Evolutionary conservation across 2,888 invertebrate genomes (phyloP).

Genomic region (Nomada hirtipes): DNA sequence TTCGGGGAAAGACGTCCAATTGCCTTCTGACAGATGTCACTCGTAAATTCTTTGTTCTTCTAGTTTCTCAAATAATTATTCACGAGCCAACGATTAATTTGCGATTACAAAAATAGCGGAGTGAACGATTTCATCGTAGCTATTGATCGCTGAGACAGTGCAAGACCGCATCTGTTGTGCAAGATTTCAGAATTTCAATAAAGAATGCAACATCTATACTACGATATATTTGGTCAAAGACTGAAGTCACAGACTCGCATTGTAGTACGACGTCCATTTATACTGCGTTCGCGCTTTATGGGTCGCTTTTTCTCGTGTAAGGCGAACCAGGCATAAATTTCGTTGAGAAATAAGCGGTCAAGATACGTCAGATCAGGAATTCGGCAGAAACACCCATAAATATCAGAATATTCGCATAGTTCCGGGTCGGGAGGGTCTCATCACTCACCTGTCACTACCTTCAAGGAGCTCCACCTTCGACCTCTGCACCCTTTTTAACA

Average conservation of each 20-base stretch:
- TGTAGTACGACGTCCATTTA: background rate
- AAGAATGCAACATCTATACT: no score
- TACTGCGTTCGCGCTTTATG: background rate
- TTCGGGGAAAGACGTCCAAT: slow-evolving; percentile 20
- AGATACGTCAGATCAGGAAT: slow-evolving; percentile 60
- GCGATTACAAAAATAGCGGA: no score
- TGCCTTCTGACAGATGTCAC: background rate
- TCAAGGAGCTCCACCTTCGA: slow-evolving; percentile 58
- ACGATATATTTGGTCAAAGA: no score
- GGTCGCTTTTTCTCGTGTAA: background rate
- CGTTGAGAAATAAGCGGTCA: slow-evolving; percentile 18
- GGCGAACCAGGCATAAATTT: background rate
- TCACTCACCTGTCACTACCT: slow-evolving; percentile 78
- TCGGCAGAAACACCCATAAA: slow-evolving; percentile 30
- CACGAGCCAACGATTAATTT: background rate
- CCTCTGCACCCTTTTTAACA: slow-evolving; percentile 52
- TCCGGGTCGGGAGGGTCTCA: slow-evolving; percentile 70
- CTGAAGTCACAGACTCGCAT: no score
- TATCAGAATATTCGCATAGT: slow-evolving; percentile 14
- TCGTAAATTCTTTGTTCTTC: background rate
- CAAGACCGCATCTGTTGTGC: no score
- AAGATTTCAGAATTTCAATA: no score
- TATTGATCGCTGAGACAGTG: no score
- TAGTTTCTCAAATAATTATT: background rate
- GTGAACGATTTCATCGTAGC: no score